Conservation (phyloP, 2,797 vertebrate species). For the Spinus olivaceus region DNA sequence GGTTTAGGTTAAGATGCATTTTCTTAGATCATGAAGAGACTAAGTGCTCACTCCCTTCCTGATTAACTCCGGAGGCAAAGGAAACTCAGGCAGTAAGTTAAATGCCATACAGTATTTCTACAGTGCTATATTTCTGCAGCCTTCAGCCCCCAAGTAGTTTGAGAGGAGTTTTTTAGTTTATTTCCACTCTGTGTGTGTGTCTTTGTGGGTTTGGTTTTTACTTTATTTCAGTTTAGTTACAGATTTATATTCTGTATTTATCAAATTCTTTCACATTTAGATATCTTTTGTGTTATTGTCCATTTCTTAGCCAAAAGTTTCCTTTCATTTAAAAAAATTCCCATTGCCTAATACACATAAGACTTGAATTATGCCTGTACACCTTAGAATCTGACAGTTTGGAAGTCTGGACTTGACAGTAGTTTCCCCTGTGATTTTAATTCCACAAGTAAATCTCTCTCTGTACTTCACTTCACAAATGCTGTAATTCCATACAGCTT, state of each 20-base stretch:
- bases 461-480: background rate
- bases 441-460: background rate
- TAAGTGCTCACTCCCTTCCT: background rate
- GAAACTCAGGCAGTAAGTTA: background rate
- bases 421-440: slow-evolving; percentile 2
- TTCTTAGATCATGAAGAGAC: background rate
- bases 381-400: background rate
- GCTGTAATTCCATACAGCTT: background rate
- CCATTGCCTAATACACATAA: background rate
- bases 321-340: background rate
- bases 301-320: background rate
- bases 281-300: background rate
- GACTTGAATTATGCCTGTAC: slow-evolving; percentile 19
- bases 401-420: background rate
- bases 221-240: background rate
- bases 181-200: background rate
- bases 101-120: background rate
- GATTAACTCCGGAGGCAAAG: background rate
- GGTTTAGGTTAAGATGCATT: background rate
- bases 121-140: background rate
- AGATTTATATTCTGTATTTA: background rate
- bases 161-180: background rate
- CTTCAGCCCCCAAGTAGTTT: background rate
- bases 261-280: background rate
- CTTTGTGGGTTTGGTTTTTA: background rate